Evolutionary conservation across 2,113 vertebrate species (phyloP).

Genomic region (Ardeotis arabs): DNA sequence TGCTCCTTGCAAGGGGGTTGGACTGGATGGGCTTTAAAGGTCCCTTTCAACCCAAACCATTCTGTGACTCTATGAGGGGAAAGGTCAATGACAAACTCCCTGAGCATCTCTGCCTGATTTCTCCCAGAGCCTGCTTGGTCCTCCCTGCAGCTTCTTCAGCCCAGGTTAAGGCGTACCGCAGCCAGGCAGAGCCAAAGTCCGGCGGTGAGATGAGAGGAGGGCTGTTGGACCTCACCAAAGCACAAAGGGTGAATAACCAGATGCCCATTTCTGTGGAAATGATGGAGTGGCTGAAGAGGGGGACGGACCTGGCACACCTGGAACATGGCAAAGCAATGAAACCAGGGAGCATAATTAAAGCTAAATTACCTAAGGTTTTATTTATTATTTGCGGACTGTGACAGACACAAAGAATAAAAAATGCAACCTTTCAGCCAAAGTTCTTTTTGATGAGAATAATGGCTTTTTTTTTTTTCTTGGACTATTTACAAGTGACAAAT

Average conservation of each 20-base stretch:
- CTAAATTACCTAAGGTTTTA: neutral
- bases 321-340: neutral
- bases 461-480: neutral
- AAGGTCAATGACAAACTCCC: too few relatives aligned
- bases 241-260: neutral
- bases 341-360: constrained; percentile 35
- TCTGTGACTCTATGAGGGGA: too few relatives aligned
- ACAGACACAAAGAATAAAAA: constrained; percentile 24
- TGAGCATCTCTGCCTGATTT: too few relatives aligned
- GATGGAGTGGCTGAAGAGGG: neutral
- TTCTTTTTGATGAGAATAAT: constrained; percentile 21
- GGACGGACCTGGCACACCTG: neutral
- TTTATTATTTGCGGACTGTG: constrained; percentile 49
- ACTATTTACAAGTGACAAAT: neutral
- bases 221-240: neutral
- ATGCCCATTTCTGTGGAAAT: neutral
- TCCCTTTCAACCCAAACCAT: too few relatives aligned
- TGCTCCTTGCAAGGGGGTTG: too few relatives aligned
- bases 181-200: neutral
- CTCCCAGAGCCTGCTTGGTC: too few relatives aligned
- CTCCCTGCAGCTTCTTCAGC: neutral
- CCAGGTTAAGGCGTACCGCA: too few relatives aligned
- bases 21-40: too few relatives aligned
- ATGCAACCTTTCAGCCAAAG: constrained; percentile 23
- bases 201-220: neutral